Evolutionary conservation across 2,797 vertebrate genomes (phyloP).

Genomic region (Ctenopoma multispine): DNA sequence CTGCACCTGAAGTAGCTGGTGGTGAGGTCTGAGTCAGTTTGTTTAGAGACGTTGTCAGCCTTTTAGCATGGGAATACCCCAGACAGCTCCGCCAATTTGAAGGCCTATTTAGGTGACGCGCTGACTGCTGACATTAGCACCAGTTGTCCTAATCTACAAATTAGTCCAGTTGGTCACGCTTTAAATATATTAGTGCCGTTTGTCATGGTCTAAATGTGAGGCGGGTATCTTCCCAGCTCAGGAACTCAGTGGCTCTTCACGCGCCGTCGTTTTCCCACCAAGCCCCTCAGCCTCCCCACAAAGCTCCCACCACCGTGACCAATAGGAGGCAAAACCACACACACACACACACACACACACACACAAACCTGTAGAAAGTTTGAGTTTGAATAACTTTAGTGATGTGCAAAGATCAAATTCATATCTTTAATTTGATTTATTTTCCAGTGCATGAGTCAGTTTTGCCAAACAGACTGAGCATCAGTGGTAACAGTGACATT

Average conservation of each 20-base stretch:
- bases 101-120: constrained; percentile 90
- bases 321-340: constrained; percentile 87
- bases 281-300: constrained; percentile 86
- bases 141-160: constrained; percentile 91
- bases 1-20: too few species aligned
- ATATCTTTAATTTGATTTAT: too few species aligned
- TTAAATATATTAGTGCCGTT: constrained; percentile 75
- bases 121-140: constrained; percentile 92
- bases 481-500: background rate
- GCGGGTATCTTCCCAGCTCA: constrained; percentile 86
- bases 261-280: constrained; percentile 90
- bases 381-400: too few species aligned
- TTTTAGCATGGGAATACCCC: constrained; percentile 49
- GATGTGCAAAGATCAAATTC: too few species aligned
- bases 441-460: too few species aligned
- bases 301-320: constrained; percentile 91
- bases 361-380: background rate
- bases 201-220: constrained; percentile 91
- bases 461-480: too few species aligned
- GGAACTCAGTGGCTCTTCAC: constrained; percentile 83
- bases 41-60: constrained; percentile 19
- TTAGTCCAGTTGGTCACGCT: constrained; percentile 94
- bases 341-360: constrained; percentile 37
- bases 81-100: constrained; percentile 89
- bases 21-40: background rate